A percentile compares a stretch with the other conserved stretches of the same genome.
Conservation (phyloP, 2,888 invertebrate species). For the Anthophora plumipes region DNA sequence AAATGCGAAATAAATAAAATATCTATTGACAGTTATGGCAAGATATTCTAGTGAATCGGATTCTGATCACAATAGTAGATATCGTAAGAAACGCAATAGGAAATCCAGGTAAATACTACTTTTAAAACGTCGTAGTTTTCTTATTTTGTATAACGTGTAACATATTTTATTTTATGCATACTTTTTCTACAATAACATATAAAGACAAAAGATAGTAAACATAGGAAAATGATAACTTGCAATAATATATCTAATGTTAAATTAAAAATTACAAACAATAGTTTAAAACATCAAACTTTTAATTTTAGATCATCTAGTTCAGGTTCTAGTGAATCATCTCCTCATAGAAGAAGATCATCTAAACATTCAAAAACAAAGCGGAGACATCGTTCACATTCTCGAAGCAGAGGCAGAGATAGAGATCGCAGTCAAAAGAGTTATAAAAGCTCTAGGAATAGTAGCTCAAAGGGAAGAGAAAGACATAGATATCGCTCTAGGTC, state of each 20-base stretch:
- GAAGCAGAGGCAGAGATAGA: constrained; percentile 78
- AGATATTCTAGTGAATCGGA: constrained; percentile 82
- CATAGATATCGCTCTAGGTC: constrained; percentile 78
- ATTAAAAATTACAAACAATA: neutral
- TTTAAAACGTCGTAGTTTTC: neutral
- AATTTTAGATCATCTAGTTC: constrained; percentile 78
- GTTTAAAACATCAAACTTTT: neutral
- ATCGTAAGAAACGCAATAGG: constrained; percentile 77
- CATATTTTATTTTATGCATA: neutral
- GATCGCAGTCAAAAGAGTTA: constrained; percentile 75
- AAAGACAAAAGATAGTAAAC: too few species aligned
- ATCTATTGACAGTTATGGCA: constrained; percentile 72
- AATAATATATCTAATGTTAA: neutral
- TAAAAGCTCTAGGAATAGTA: constrained; percentile 75
- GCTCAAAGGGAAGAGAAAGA: constrained; percentile 79
- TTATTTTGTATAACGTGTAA: neutral
- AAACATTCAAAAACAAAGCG: constrained; percentile 79
- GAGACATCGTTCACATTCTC: constrained; percentile 78
- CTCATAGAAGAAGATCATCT: constrained; percentile 77
- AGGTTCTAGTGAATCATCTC: constrained; percentile 78
- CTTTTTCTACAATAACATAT: neutral
- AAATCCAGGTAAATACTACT: constrained; percentile 67
- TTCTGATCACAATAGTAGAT: constrained; percentile 79
- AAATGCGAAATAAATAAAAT: constrained; percentile 8
- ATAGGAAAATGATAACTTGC: neutral